Base-by-base conservation (phyloP, 2,797 vertebrate species). In the Danio jaintianensis region DNA sequence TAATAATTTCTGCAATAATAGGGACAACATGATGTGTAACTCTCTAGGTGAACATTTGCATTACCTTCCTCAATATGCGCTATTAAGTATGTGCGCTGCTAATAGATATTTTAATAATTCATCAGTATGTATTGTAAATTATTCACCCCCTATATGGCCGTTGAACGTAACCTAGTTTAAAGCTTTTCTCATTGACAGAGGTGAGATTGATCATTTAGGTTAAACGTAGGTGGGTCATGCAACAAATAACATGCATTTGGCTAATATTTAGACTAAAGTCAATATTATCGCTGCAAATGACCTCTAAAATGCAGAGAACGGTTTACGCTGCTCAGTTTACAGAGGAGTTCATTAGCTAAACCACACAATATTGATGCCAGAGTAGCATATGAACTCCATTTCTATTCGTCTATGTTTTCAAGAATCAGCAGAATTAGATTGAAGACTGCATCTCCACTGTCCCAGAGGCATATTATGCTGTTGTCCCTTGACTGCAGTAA, bases 381-480 rank as follows among this genome's bases (percentile, higher is more conserved):
- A n/a, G 66, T 79, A 67, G 70, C 52, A 20, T 66, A 83, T 75
- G 73, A 43, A 81, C 71, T 79, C 47, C 79, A 53, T 84, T 85
- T 84, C 69, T 78, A 63, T 80, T 74, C 73, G 43, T 82, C 75
- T 58, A 75, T 83, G 72, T 64, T 84, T 83, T 56, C 69, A 76
- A 76, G 81, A 87, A 86, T 87, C 82, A 66, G 71, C 64, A 78
- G 83, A 86, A 85, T 88, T 88, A 84, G 85, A 94, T 92, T 93
- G 90, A 90, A 91, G 90, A 90, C 90, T 90, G 84, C 83, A 81
- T 90, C 89, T 90, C 89, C 91, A 40, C 75, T 86, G 85, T 83
- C 81, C 82, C 90, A 91, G 89, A 91, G 92, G 91, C 92, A 89
- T 92, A 94, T 94, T 94, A 93, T 86, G 87, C 88, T 85, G 87